Evolutionary conservation across 1,140 invertebrate species (phyloP).

Genomic region (Aphelenchoides besseyi): DNA sequence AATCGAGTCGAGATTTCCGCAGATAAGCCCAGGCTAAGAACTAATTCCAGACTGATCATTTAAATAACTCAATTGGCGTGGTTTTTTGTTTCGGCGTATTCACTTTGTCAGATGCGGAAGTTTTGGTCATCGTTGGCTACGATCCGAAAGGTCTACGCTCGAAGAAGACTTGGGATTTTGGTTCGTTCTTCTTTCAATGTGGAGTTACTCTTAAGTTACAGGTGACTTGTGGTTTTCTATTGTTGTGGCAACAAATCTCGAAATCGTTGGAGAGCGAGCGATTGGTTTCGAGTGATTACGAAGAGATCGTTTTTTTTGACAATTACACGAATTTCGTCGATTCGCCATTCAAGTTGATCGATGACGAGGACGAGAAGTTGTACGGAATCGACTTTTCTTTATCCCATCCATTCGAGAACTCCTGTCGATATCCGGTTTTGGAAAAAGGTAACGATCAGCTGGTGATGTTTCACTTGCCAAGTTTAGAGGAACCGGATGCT

Average conservation of each 20-base stretch:
- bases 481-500: slow-evolving; percentile 1
- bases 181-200: too few relatives aligned
- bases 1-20: too few relatives aligned
- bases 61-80: too few relatives aligned
- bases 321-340: not conserved
- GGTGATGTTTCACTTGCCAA: not conserved
- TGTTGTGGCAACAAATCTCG: not conserved
- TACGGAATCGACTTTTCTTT: not conserved
- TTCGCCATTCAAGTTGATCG: not conserved
- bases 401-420: slow-evolving; percentile 13
- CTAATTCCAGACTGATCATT: too few relatives aligned
- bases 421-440: slow-evolving; percentile 12
- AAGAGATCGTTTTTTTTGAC: not conserved
- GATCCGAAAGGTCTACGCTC: not conserved
- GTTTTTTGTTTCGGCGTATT: not conserved
- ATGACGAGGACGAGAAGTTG: not conserved
- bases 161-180: not conserved
- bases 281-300: too few relatives aligned
- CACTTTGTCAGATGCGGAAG: not conserved
- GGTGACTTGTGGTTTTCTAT: too few relatives aligned
- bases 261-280: not conserved
- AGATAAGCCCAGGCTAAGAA: too few relatives aligned
- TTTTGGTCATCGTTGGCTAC: not conserved
- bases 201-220: too few relatives aligned
- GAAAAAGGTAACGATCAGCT: not conserved